These are phyloP conservation scores for Xenotilapia leptura DNA, from an alignment of 2,113 vertebrate genomes.

Conservation along the genomic window DNA sequence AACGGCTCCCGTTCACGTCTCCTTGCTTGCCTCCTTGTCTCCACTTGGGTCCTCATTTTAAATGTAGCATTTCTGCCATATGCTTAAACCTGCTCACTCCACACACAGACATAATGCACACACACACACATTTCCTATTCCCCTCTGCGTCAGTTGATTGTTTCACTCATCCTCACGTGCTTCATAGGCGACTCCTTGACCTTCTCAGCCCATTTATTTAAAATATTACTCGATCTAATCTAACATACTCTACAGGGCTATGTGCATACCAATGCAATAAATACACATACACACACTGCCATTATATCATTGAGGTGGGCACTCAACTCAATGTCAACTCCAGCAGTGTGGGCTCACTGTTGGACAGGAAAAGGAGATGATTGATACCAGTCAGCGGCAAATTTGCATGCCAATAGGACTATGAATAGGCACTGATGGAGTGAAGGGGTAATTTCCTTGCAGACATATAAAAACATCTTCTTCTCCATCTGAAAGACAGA, in stretches of 20 bases:
- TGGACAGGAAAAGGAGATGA: slow-evolving; percentile 22
- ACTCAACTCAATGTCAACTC: slow-evolving; percentile 1
- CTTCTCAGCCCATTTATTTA: slow-evolving; percentile 49
- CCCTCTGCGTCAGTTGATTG: slow-evolving; percentile 16
- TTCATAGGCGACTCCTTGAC: slow-evolving; percentile 42
- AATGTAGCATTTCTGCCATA: background rate
- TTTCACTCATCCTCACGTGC: background rate
- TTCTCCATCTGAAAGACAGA: background rate
- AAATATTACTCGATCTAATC: slow-evolving; percentile 48
- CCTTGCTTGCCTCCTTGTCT: background rate
- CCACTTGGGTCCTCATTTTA: background rate
- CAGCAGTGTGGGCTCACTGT: background rate
- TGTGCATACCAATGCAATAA: background rate
- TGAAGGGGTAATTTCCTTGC: slow-evolving; percentile 21
- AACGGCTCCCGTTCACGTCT: accelerated
- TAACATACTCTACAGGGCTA: background rate
- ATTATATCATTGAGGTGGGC: background rate
- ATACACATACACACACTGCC: background rate
- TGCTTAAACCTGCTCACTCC: background rate
- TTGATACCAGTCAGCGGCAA: slow-evolving; percentile 6
- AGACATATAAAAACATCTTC: background rate
- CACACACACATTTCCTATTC: background rate
- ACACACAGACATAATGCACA: background rate
- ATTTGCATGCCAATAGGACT: slow-evolving; percentile 44
- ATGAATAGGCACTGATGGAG: slow-evolving; percentile 36